phyloP scores from a whole-genome alignment of 2,113 vertebrate species.

The Xerus inauris region DNA sequence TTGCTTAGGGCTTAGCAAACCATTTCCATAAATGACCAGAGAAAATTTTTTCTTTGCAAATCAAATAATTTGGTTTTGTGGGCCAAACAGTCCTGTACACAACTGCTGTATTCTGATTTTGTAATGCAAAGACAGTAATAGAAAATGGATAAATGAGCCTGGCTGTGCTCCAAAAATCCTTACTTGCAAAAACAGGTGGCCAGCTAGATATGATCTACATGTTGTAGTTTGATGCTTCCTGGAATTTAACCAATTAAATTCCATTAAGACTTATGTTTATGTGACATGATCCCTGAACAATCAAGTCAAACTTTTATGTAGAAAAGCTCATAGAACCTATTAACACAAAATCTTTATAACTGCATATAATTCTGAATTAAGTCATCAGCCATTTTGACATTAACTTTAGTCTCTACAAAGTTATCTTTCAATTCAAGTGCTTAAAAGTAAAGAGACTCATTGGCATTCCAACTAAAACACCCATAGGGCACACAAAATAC shows the following conservation, averaged over 20 bases:
- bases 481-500: conserved; percentile 65
- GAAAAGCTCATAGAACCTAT: background rate
- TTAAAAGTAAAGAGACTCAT: conserved; percentile 71
- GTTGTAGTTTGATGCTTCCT: background rate
- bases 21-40: background rate
- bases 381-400: conserved; percentile 21
- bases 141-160: background rate
- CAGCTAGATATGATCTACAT: background rate
- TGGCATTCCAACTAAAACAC: conserved; percentile 59
- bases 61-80: background rate
- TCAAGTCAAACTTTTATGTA: background rate
- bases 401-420: conserved; percentile 49
- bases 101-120: background rate
- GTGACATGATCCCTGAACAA: background rate
- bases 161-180: background rate
- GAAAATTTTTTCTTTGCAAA: background rate
- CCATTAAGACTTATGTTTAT: background rate
- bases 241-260: background rate
- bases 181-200: background rate
- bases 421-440: background rate
- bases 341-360: background rate
- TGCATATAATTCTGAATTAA: background rate
- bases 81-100: background rate
- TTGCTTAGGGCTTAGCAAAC: background rate
- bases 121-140: background rate